Evolutionary conservation across 1,140 invertebrate genomes (phyloP).

Genomic region (Drosophila kohkoa): DNA sequence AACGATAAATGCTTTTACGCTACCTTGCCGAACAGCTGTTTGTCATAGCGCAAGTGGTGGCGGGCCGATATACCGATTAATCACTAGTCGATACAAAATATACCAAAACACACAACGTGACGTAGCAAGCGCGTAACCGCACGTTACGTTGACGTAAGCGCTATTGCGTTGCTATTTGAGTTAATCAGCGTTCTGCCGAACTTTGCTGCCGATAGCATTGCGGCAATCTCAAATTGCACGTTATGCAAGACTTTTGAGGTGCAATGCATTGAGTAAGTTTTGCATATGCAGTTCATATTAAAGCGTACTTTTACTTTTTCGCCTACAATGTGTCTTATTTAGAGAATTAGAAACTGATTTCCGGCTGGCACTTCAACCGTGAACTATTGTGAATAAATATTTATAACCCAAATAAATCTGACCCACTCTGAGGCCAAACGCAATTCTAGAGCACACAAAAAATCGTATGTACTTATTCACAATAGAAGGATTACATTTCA

Average conservation of each 20-base stretch:
- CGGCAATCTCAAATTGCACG: conserved; percentile 7
- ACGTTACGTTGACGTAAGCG: conserved; percentile 13
- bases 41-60: conserved; percentile 17
- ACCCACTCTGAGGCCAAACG: background rate
- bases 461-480: background rate
- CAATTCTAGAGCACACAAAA: background rate
- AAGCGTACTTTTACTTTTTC: background rate
- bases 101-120: conserved; percentile 16
- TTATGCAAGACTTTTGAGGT: background rate
- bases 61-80: background rate
- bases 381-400: too few relatives aligned
- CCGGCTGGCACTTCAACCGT: background rate
- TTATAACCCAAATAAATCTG: conserved; percentile 4
- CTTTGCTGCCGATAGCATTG: conserved; percentile 4
- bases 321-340: background rate
- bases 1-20: conserved; percentile 38
- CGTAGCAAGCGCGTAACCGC: background rate
- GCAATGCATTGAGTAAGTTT: background rate
- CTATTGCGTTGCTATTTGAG: conserved; percentile 4
- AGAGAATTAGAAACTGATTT: background rate
- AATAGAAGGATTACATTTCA: conserved; percentile 15
- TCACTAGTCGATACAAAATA: conserved; percentile 13
- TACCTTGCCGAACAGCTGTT: conserved; percentile 36
- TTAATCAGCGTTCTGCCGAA: conserved; percentile 13
- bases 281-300: background rate